Evolutionary conservation across 2,888 invertebrate species (phyloP), one percentile per base, ranked within the genome.

Genomic region (Pemphredon lugubris): DNA sequence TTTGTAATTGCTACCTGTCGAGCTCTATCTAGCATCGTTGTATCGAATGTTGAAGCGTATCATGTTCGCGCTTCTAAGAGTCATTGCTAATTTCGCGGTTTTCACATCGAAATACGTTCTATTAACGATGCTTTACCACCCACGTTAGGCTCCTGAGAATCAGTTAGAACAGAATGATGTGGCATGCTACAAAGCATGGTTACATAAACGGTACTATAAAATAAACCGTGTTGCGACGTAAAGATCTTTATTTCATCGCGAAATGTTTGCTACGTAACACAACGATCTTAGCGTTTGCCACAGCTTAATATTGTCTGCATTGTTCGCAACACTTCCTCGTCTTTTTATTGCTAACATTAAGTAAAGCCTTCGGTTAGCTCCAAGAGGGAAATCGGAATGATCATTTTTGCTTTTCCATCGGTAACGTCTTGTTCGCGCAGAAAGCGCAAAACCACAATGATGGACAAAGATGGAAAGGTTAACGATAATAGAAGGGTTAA

Each of bases 51-150:
- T 34, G 4, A 9, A 2, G 9, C 13, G 16, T 66, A 53, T 42
- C 37, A 9, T 1, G 5, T 45, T 23, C 13, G 6, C 2, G 16
- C 9, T n/a, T n/a, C n/a, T 3, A 47, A 2, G 1, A n/a, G 16
- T 2, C 18, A 32, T 13, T 32, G 26, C 37, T 54, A 54, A 53
- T 54, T 69, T 69, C 47, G 59, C 34, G 18, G 23, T 11, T 60
- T 50, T 37, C 26, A 2, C 20, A 65, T 66, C 7, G 4, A 39
- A 45, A 60, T 39, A 42, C 21, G 16, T 47, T 54, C 47, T 57
- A 48, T 45, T 55, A 69, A 61, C 44, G 53, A 55, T 37, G 53
- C 18, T 32, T 47, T 44, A 58, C 63, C 71, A 64, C 71, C 71
- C 63, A 64, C 71, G 71, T 64, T 13, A 32, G 20, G 0, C 23